These are phyloP conservation scores for Rhorus exstirpatorius DNA, from an alignment of 2,888 invertebrate genomes.

Conservation along the genomic window DNA sequence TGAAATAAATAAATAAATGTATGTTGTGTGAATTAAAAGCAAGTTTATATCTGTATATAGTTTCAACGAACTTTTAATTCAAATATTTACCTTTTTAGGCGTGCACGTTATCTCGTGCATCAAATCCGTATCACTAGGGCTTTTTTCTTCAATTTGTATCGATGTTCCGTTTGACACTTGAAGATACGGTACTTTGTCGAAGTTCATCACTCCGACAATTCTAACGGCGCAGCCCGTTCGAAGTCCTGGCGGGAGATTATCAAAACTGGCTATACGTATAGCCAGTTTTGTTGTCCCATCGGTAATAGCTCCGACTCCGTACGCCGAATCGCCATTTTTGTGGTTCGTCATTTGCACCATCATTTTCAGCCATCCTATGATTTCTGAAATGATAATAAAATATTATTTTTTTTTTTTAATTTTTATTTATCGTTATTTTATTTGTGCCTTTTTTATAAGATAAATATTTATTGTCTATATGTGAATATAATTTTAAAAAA, in stretches of 20 bases:
- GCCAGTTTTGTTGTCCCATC: conserved; percentile 17
- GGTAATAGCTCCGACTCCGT: conserved; percentile 18
- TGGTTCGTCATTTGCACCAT: not conserved
- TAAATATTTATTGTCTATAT: conserved; percentile 9
- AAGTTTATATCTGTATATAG: no score
- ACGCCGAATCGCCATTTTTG: conserved; percentile 25
- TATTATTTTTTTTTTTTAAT: no score
- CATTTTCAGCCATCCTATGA: conserved; percentile 23
- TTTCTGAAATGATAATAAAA: conserved; percentile 15
- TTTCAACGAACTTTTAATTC: conserved; percentile 28
- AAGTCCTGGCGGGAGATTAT: conserved; percentile 1
- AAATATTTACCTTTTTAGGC: conserved; percentile 26
- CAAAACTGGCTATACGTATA: conserved; percentile 22
- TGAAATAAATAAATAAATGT: no score
- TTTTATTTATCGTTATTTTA: not conserved
- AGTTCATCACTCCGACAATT: conserved; percentile 9
- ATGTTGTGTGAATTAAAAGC: no score
- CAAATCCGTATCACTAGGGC: not conserved
- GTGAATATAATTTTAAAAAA: not conserved
- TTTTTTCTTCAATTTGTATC: conserved; percentile 8
- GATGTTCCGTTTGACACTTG: not conserved
- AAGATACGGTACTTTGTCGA: conserved; percentile 2
- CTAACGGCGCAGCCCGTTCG: conserved; percentile 1
- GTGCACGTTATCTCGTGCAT: conserved; percentile 27
- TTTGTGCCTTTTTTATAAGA: not conserved